These are phyloP conservation scores for Axinella damicornis DNA, from an alignment of 37 sponge, comb jelly and placozoan species.

Conservation along the genomic window DNA sequence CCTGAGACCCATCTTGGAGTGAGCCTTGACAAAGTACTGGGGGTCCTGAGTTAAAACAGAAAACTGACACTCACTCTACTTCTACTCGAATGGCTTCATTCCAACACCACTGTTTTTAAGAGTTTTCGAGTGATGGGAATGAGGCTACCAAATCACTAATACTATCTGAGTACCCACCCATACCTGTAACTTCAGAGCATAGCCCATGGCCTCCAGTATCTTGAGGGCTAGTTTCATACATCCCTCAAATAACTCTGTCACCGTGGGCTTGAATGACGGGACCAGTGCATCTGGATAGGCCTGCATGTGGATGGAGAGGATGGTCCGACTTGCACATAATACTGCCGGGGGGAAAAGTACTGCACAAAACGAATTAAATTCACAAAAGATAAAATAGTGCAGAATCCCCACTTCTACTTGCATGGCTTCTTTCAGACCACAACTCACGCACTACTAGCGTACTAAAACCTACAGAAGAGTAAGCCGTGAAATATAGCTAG, in stretches of 20 bases:
- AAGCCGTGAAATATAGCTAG: too few relatives aligned
- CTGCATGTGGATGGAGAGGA: not conserved
- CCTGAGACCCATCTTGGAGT: conserved; percentile 25
- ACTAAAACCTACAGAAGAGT: too few relatives aligned
- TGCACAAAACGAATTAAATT: too few relatives aligned
- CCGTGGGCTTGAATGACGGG: conserved; percentile 15
- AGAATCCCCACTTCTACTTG: too few relatives aligned
- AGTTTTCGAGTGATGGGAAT: too few relatives aligned
- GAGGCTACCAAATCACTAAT: not conserved
- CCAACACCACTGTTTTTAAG: too few relatives aligned
- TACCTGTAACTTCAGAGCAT: conserved; percentile 53
- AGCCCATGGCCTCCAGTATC: conserved; percentile 65
- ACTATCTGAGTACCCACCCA: not conserved
- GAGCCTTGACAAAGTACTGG: conserved; percentile 57
- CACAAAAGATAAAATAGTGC: too few relatives aligned
- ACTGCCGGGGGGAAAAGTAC: too few relatives aligned
- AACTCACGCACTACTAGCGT: too few relatives aligned
- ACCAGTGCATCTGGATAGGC: conserved; percentile 44
- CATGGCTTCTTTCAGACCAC: too few relatives aligned
- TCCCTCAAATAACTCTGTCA: conserved; percentile 3
- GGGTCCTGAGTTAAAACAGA: conserved; percentile 48
- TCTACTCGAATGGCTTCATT: too few relatives aligned
- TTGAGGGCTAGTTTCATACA: conserved; percentile 11
- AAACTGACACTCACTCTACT: too few relatives aligned
- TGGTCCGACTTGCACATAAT: not conserved